Percentiles rank a stretch among this genome's conserved stretches.
Evolutionary conservation across 2,113 vertebrate genomes (phyloP).

Genomic region (Corythoichthys haematopterus): DNA sequence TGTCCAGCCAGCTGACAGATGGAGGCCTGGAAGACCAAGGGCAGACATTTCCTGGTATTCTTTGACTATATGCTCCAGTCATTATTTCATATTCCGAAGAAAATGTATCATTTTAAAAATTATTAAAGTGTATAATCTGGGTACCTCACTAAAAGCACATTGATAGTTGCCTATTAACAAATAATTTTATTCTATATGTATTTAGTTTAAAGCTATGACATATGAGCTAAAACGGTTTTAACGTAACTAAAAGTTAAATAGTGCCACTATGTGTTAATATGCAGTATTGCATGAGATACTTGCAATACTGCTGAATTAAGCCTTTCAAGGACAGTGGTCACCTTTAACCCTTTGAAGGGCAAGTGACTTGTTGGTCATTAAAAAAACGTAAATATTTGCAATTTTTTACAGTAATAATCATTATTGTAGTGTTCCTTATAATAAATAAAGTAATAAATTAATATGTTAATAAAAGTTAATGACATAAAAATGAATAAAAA

Average conservation of each 20-base stretch:
- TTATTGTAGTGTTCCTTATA: too few relatives aligned
- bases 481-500: too few relatives aligned
- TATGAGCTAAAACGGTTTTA: not conserved
- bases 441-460: too few relatives aligned
- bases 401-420: too few relatives aligned
- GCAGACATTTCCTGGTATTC: constrained; percentile 33
- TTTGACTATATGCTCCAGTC: not conserved
- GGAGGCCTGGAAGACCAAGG: constrained; percentile 25
- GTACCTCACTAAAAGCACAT: not conserved
- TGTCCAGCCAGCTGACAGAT: constrained; percentile 46
- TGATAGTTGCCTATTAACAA: not conserved
- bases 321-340: too few relatives aligned
- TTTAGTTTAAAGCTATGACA: not conserved
- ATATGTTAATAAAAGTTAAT: too few relatives aligned
- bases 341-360: too few relatives aligned
- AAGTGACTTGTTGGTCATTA: too few relatives aligned
- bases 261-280: constrained; percentile 40
- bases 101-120: not conserved
- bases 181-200: not conserved
- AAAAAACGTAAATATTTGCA: too few relatives aligned
- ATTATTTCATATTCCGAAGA: constrained; percentile 2
- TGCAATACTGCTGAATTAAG: not conserved
- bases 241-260: constrained; percentile 4
- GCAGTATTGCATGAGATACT: not conserved
- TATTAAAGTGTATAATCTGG: not conserved